A percentile compares a stretch with the other conserved stretches of the same genome.
Conservation (phyloP, 1,140 invertebrate genomes). For the Aplysia californica region DNA sequence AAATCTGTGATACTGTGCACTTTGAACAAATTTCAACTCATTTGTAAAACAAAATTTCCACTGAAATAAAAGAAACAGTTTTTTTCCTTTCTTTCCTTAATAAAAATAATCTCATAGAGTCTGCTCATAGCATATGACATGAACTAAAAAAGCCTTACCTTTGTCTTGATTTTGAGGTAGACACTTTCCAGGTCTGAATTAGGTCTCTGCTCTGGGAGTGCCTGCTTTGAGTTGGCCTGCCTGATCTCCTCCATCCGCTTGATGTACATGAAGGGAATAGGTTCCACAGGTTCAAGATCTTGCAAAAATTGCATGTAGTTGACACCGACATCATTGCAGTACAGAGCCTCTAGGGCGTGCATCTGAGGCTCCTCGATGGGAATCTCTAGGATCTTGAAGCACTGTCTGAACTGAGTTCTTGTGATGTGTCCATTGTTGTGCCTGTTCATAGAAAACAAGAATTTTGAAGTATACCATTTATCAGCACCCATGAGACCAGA, state of each 20-base stretch:
- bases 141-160: no score
- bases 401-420: slow-evolving; percentile 64
- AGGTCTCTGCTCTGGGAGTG: slow-evolving; percentile 51
- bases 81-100: no score
- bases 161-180: slow-evolving; percentile 63
- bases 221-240: slow-evolving; percentile 49
- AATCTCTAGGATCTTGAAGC: slow-evolving; percentile 62
- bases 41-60: no score
- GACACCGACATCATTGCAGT: slow-evolving; percentile 64
- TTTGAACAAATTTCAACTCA: no score
- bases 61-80: no score
- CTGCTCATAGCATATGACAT: no score
- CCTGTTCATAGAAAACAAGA: slow-evolving; percentile 39
- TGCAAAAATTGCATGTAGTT: slow-evolving; percentile 63
- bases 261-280: slow-evolving; percentile 55
- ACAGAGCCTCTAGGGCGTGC: slow-evolving; percentile 61
- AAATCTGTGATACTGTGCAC: no score
- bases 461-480: no score
- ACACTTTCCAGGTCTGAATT: slow-evolving; percentile 58
- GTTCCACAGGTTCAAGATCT: slow-evolving; percentile 54
- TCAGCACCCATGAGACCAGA: no score
- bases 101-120: no score
- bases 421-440: slow-evolving; percentile 67
- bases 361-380: slow-evolving; percentile 56
- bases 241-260: slow-evolving; percentile 59